Evolutionary conservation across 2,888 invertebrate species (phyloP).

Genomic region (Callyntrura guangdongensis): DNA sequence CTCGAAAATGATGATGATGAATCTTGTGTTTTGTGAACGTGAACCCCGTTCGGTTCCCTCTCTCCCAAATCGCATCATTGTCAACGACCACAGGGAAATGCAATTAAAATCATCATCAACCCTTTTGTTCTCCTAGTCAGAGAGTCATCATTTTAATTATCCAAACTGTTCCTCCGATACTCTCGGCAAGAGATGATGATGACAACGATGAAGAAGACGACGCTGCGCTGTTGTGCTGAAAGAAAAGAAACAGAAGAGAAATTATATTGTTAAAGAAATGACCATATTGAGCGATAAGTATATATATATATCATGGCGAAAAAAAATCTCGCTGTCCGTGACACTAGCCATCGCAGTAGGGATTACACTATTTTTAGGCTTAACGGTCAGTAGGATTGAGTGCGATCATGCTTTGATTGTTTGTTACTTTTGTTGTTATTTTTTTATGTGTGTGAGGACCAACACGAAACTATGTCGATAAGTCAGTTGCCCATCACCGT

Average conservation of each 20-base stretch:
- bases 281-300: conserved; percentile 19
- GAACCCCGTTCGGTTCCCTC: conserved; percentile 2
- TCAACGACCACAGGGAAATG: conserved; percentile 19
- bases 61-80: too few relatives aligned
- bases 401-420: neutral
- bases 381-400: neutral
- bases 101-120: conserved; percentile 50
- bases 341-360: conserved; percentile 45
- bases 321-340: conserved; percentile 17
- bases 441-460: neutral
- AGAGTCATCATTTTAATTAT: conserved; percentile 62
- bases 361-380: conserved; percentile 2
- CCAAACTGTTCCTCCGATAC: conserved; percentile 41
- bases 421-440: neutral
- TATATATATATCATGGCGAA: neutral
- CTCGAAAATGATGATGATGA: conserved; percentile 42
- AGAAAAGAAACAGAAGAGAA: conserved; percentile 28
- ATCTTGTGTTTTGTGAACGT: neutral
- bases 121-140: conserved; percentile 41
- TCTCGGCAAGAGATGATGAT: neutral
- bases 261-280: conserved; percentile 17
- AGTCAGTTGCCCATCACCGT: conserved; percentile 27
- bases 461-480: conserved; percentile 50
- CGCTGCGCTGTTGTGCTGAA: neutral
- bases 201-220: neutral